These are phyloP conservation scores for Gryllus bimaculatus DNA, from an alignment of 1,140 invertebrate genomes.

Conservation along the genomic window DNA sequence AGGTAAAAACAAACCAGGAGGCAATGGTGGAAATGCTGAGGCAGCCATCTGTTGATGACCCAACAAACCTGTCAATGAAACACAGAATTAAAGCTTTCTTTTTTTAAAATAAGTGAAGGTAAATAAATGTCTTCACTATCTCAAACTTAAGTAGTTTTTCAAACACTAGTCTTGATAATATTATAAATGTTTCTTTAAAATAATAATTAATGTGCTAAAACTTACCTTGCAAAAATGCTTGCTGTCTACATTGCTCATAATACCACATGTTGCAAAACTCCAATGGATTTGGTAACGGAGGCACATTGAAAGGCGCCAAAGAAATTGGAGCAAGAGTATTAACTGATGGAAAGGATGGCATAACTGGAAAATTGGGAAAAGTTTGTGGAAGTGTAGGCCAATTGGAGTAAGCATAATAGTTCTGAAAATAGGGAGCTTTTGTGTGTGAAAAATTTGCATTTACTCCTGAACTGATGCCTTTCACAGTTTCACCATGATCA, in stretches of 20 bases:
- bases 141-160: background rate
- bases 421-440: background rate
- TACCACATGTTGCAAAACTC: background rate
- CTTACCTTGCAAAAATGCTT: background rate
- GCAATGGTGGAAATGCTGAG: background rate
- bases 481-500: background rate
- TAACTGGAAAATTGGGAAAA: background rate
- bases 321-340: background rate
- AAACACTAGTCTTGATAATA: background rate
- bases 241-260: background rate
- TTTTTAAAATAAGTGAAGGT: too few relatives aligned
- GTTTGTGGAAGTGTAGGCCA: background rate
- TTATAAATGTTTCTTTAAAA: background rate
- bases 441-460: background rate
- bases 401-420: background rate
- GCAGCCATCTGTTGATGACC: background rate
- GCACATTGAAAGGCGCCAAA: background rate
- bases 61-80: too few relatives aligned
- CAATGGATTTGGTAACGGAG: background rate
- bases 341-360: background rate
- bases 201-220: background rate
- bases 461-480: background rate
- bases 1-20: background rate
- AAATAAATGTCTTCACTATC: too few relatives aligned
- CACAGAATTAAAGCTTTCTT: too few relatives aligned